Conservation (phyloP, 2,888 invertebrate species). For the Tanypteryx hageni region DNA sequence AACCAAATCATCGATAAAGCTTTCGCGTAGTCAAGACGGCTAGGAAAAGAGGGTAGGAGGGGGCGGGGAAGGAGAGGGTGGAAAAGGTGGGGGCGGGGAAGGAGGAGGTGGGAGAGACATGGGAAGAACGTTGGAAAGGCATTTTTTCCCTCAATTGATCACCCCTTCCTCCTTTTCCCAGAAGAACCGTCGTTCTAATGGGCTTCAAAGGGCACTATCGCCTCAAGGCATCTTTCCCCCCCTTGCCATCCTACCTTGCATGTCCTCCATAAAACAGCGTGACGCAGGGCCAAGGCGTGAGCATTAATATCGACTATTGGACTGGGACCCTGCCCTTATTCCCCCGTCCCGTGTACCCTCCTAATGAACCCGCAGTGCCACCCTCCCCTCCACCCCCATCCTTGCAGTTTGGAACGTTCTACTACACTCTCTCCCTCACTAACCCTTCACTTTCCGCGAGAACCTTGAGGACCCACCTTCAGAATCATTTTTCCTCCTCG, state of each 20-base stretch:
- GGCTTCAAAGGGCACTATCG: conserved; percentile 38
- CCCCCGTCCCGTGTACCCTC: background rate
- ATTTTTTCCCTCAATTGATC: conserved; percentile 43
- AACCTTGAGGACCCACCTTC: background rate
- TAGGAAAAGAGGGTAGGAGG: too few species aligned
- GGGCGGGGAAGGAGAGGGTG: background rate
- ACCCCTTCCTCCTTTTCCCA: background rate
- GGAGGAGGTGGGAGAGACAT: background rate
- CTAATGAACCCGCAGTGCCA: conserved; percentile 24
- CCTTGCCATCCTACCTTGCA: background rate
- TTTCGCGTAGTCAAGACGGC: too few species aligned
- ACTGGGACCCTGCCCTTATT: background rate
- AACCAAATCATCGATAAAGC: too few species aligned
- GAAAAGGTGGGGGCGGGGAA: background rate
- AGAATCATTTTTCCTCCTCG: background rate
- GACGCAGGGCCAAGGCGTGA: conserved; percentile 20
- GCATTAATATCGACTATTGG: conserved; percentile 64
- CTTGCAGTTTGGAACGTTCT: too few species aligned
- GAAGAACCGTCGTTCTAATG: conserved; percentile 41
- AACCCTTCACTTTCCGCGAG: too few species aligned
- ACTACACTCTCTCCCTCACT: too few species aligned
- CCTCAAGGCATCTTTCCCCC: background rate
- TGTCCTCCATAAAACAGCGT: conserved; percentile 22
- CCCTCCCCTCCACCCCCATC: too few species aligned
- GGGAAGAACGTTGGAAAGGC: background rate